Conservation (phyloP, 2,797 vertebrate genomes). For the Microtus obscurus region DNA sequence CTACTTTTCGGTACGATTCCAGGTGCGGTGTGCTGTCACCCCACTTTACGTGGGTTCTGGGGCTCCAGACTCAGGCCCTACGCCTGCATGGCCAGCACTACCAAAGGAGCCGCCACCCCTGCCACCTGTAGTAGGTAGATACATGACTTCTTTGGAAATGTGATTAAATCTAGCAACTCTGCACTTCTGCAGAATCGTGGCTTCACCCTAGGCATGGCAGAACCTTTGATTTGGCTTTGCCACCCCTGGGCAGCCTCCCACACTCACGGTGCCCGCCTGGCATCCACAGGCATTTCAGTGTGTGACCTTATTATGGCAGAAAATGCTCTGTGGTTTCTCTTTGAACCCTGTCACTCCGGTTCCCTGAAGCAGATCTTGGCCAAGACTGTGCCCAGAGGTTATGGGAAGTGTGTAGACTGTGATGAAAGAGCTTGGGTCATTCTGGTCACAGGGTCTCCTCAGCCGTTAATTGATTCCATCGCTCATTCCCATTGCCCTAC, state of each 20-base stretch:
- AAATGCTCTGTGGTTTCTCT: neutral
- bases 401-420: neutral
- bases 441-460: neutral
- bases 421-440: neutral
- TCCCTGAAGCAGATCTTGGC: neutral
- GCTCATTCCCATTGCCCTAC: neutral
- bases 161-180: neutral
- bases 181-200: neutral
- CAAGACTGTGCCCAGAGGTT: neutral
- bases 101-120: too few relatives aligned
- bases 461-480: neutral
- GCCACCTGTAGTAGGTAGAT: neutral
- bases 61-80: neutral
- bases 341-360: neutral
- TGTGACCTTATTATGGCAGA: neutral
- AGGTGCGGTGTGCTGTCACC: neutral
- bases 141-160: conserved; percentile 51
- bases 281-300: neutral
- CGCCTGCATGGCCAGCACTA: neutral
- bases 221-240: neutral
- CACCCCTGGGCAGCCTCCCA: neutral
- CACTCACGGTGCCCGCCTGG: neutral
- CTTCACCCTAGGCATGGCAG: neutral
- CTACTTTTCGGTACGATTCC: neutral
- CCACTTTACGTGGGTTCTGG: neutral